These are phyloP conservation scores for Junonia oenone DNA, from an alignment of 2,888 invertebrate species.

Conservation along the genomic window DNA sequence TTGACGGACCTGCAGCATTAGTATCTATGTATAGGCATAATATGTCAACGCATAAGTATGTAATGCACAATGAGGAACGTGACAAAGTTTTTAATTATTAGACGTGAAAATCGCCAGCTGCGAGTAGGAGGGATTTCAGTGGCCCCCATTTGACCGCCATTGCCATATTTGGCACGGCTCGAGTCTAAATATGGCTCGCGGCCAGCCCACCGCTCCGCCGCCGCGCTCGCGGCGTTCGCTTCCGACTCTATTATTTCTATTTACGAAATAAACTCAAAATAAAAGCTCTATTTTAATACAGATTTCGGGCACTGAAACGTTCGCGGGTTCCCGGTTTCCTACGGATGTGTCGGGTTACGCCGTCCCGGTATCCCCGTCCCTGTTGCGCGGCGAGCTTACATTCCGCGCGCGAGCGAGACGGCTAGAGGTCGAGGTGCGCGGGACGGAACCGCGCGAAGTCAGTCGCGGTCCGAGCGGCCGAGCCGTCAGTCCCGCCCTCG, in stretches of 20 bases:
- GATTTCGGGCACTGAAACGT: constrained; percentile 73
- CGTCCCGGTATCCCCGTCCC: constrained; percentile 49
- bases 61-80: constrained; percentile 49
- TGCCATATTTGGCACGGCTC: constrained; percentile 90
- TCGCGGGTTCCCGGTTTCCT: constrained; percentile 72
- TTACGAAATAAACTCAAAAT: constrained; percentile 79
- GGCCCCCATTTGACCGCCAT: constrained; percentile 88
- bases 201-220: constrained; percentile 82
- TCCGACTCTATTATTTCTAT: constrained; percentile 79
- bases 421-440: constrained; percentile 50
- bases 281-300: constrained; percentile 77
- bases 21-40: constrained; percentile 27
- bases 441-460: constrained; percentile 74
- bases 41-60: constrained; percentile 33
- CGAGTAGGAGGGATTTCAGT: constrained; percentile 87
- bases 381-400: constrained; percentile 39
- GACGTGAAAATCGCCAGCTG: constrained; percentile 76
- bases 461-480: constrained; percentile 80
- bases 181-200: constrained; percentile 91
- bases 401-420: constrained; percentile 59
- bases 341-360: constrained; percentile 78
- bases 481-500: constrained; percentile 78
- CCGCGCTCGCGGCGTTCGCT: constrained; percentile 62
- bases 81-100: constrained; percentile 77
- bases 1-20: constrained; percentile 15